These are phyloP conservation scores for Leucophenga varia DNA, from an alignment of 1,140 invertebrate species.

Conservation along the genomic window DNA sequence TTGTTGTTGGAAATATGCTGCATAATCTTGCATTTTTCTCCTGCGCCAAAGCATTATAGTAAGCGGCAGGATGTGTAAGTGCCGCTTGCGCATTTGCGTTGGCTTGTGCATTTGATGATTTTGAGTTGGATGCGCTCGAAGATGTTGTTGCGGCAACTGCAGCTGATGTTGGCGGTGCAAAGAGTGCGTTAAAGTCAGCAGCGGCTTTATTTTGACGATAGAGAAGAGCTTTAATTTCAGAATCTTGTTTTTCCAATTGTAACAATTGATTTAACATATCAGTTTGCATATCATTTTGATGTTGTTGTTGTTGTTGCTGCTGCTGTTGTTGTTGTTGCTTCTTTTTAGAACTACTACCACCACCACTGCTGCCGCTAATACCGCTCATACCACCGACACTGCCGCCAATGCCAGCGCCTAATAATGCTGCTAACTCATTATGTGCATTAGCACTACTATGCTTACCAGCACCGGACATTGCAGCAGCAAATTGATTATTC, in stretches of 20 bases:
- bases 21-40: conserved; percentile 54
- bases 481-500: conserved; percentile 41
- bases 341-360: conserved; percentile 22
- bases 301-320: conserved; percentile 4
- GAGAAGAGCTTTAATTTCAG: conserved; percentile 42
- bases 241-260: conserved; percentile 48
- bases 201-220: conserved; percentile 49
- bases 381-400: conserved; percentile 8
- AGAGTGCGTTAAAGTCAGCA: conserved; percentile 46
- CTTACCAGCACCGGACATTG: conserved; percentile 26
- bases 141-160: conserved; percentile 23
- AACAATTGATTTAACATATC: conserved; percentile 51
- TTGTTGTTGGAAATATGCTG: conserved; percentile 49
- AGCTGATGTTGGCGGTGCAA: conserved; percentile 35
- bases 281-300: conserved; percentile 40
- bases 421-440: conserved; percentile 42
- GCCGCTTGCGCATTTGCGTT: conserved; percentile 25
- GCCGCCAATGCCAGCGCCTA: conserved; percentile 32
- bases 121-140: conserved; percentile 18
- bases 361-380: background rate
- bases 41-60: conserved; percentile 49
- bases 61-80: conserved; percentile 35
- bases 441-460: conserved; percentile 32
- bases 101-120: conserved; percentile 5
- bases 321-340: conserved; percentile 13